These are phyloP conservation scores for Tetramorium alpestre DNA, from an alignment of 1,140 invertebrate genomes.

Conservation along the genomic window DNA sequence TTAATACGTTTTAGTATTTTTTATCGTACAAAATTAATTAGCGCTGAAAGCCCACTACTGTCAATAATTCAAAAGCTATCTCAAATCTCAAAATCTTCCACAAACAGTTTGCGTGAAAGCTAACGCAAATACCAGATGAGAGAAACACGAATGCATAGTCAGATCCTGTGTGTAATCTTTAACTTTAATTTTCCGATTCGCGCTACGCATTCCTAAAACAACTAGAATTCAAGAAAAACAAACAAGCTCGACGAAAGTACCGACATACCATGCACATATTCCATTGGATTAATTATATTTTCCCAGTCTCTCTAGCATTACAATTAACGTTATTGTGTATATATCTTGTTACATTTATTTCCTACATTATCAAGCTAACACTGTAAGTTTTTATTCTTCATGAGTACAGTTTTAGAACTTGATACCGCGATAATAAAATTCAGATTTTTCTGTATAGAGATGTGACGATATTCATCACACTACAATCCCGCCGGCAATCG, in stretches of 20 bases:
- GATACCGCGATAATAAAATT: not conserved
- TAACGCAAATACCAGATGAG: constrained; percentile 2
- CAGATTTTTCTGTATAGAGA: not conserved
- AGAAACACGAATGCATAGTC: not conserved
- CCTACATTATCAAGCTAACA: not conserved
- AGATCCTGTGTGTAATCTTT: not conserved
- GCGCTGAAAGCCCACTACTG: not conserved
- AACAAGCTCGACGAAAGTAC: not conserved
- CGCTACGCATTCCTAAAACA: not conserved
- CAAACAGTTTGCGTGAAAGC: constrained; percentile 53
- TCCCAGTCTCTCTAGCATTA: not conserved
- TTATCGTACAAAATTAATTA: not conserved
- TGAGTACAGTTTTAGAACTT: not conserved
- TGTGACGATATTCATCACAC: not conserved
- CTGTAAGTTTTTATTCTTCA: not conserved
- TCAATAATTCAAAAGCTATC: not conserved
- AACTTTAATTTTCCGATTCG: constrained; percentile 63
- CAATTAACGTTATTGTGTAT: not conserved
- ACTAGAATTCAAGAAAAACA: constrained; percentile 29
- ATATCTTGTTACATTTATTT: not conserved
- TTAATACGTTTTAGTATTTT: not conserved
- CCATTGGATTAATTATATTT: not conserved
- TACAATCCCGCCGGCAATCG: not conserved
- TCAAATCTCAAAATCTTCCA: not conserved
- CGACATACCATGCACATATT: not conserved